Evolutionary conservation across 1,140 invertebrate species (phyloP), one percentile per base, ranked within the genome.

Genomic region (Aphelinus atriplicis): DNA sequence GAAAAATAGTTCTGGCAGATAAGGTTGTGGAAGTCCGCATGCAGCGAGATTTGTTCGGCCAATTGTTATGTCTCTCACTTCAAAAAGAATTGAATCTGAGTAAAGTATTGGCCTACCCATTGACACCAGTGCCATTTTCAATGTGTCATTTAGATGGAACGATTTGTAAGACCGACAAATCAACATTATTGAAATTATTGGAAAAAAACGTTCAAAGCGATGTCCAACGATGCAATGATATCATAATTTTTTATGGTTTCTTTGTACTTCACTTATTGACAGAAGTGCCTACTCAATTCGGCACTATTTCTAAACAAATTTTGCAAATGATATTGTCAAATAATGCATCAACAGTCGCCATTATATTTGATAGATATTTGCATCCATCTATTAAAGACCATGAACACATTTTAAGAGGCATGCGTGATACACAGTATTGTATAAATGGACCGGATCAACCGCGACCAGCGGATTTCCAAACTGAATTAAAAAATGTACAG

Each of bases 81-180:
- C 65, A 81, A 58, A 69, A 77, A 58, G 75, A 76, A 47, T 65
- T 79, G 50, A 78, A 81, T 72, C 68, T 82, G 0, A 60, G 71
- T 47, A 70, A 75, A 53, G 61, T 75, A 51, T 53, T 79, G 3
- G 57, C 45, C 2, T 77, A 77, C 75, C 81, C 79, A 42, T 70
- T 83, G 46, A 80, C 71, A 48, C 74, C 80, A 66, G 68, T 81
- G 3, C 80, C 83, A 26, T 69, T 83, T 53, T 76, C 81, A n/a
- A 56, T 84, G 51, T 83, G 81, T 77, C 81, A 84, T 79, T 58
- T 80, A 45, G 82, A 84, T 78, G 79, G 82, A 51, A 56, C 71
- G 10, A 81, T 85, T 46, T 78, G 71, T 77, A 81, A 83, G 73
- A 80, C 80, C 42, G 70, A 78, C 42, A 84, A 83, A 79, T 82